Percentiles rank a stretch among this genome's conserved stretches.
Evolutionary conservation across 1,140 invertebrate genomes (phyloP).

Genomic region (Drosophila quadrilineata): DNA sequence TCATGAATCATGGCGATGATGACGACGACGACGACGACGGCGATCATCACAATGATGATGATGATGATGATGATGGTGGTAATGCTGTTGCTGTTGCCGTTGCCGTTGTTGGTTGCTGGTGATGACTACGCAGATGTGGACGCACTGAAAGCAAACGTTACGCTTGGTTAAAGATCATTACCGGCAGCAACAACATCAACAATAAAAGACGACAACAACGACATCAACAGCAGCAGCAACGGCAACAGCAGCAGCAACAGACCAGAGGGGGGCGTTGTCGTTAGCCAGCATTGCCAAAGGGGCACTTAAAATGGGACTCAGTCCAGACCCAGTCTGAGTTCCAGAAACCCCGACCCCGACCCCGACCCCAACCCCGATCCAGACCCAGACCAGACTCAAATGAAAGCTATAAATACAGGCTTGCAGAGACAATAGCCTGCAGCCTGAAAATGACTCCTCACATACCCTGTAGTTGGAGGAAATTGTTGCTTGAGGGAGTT

Average conservation of each 20-base stretch:
- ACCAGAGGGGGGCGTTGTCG: no score
- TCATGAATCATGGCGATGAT: constrained; percentile 11
- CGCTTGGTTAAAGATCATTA: constrained; percentile 80
- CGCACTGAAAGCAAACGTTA: constrained; percentile 79
- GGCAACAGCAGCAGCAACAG: constrained; percentile 34
- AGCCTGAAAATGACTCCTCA: not conserved
- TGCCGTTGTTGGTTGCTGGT: constrained; percentile 34
- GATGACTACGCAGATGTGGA: constrained; percentile 77
- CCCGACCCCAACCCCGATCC: constrained; percentile 4
- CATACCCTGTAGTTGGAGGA: not conserved
- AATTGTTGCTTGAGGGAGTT: not conserved
- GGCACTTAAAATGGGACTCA: constrained; percentile 22
- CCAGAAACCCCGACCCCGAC: constrained; percentile 12
- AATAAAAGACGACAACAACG: constrained; percentile 21
- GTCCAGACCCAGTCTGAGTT: no score
- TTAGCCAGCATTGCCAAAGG: constrained; percentile 44
- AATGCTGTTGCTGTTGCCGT: constrained; percentile 12
- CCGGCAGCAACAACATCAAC: constrained; percentile 55
- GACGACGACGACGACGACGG: not conserved
- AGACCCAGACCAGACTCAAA: not conserved
- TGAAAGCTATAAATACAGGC: not conserved
- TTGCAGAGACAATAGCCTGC: not conserved
- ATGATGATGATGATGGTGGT: not conserved
- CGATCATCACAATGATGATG: not conserved
- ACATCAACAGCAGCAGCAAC: constrained; percentile 25